Base-by-base conservation (phyloP, 2,888 invertebrate species). In the Lasioglossum vierecki region DNA sequence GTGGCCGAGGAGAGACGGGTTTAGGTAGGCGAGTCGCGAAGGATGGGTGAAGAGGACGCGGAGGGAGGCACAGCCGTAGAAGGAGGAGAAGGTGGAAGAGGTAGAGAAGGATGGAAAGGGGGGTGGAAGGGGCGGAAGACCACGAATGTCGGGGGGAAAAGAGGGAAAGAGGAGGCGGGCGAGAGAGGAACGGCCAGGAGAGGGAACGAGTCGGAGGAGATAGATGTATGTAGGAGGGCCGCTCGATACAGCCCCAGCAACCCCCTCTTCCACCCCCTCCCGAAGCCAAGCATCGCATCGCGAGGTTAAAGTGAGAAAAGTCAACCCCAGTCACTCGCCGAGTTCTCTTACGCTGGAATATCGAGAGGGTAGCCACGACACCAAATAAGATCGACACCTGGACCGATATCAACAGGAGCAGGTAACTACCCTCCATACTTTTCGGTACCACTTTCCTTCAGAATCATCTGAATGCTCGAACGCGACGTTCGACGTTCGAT, bases 161-260 rank as follows among this genome's bases (percentile, higher is more conserved):
- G 93, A 93, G 91, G 91, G 94, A 94, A 93, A 93, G 93, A 93
- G 93, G 88, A 84, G 89, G 91, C 88, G 86, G 87, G 90, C 86
- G 90, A 90, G 87, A 90, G 87, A 89, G 88, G 88, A 89, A 89
- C 86, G 88, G 87, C 85, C 82, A 83, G 88, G 87, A 89, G 90
- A 86, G 89, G 90, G 89, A 90, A 90, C 90, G 88, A 91, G 91
- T 93, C 92, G 92, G 94, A 93, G 93, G 94, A 95, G 95, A 94
- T 94, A 95, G 94, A 95, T 95, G 95, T 95, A 94, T 94, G 94
- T 94, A 94, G 94, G 95, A 95, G 94, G 94, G 94, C 94, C 95
- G 95, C 95, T 94, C 94, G 95, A 95, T 95, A 95, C 95, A 95
- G 95, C 95, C 93, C 95, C 95, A 94, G 95, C 95, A 93, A 92